Percentiles rank a stretch among this genome's conserved stretches.
Evolutionary conservation across 2,888 invertebrate genomes (phyloP).

Genomic region (Tridacna gigas): DNA sequence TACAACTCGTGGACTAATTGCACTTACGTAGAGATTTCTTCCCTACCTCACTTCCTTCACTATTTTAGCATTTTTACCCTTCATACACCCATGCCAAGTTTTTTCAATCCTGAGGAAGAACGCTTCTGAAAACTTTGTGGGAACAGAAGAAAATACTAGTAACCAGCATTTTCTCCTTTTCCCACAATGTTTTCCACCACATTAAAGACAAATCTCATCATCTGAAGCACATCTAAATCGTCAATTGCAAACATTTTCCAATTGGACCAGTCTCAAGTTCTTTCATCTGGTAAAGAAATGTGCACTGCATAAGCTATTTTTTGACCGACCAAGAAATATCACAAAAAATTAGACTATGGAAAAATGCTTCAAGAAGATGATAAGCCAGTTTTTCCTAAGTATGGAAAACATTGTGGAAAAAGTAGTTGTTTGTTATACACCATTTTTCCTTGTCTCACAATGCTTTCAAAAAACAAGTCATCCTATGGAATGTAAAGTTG

Average conservation of each 20-base stretch:
- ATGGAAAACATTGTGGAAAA: no score
- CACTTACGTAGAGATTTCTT: constrained; percentile 4
- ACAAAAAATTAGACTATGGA: no score
- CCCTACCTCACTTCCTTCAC: background rate
- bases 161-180: constrained; percentile 4
- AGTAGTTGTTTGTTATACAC: background rate
- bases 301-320: no score
- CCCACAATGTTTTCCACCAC: background rate
- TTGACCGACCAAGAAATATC: no score
- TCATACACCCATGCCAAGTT: background rate
- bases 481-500: no score
- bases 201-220: background rate
- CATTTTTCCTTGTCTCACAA: background rate
- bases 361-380: no score
- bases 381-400: no score
- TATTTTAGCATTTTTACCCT: background rate
- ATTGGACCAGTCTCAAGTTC: no score
- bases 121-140: background rate
- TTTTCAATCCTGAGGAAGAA: background rate
- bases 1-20: constrained; percentile 31
- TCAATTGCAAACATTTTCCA: no score
- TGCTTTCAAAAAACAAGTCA: no score
- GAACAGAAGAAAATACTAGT: background rate
- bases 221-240: no score
- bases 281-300: background rate